Percentiles rank a stretch among this genome's conserved stretches.
These are phyloP conservation scores for Gobius niger DNA, from an alignment of 2,113 vertebrate species.

Conservation along the genomic window DNA sequence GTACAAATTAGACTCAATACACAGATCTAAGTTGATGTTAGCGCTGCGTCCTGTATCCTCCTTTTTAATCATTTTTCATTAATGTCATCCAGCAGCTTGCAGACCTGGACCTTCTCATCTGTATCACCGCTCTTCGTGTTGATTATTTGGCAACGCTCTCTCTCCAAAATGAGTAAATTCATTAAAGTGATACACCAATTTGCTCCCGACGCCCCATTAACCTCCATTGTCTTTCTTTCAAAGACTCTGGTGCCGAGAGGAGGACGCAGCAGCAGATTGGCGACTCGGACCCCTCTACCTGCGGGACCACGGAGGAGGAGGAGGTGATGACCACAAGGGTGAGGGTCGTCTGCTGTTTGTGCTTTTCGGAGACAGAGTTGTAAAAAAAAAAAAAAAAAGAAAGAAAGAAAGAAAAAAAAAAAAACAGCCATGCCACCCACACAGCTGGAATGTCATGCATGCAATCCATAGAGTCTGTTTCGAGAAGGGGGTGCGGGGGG, in stretches of 20 bases:
- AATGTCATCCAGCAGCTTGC: not conserved
- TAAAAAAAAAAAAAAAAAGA: conserved; percentile 52
- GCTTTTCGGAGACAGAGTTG: conserved; percentile 65
- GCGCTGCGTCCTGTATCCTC: too few relatives aligned
- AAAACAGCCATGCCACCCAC: conserved; percentile 82
- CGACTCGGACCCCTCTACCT: not conserved
- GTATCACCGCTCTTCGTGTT: not conserved
- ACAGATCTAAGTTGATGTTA: not conserved
- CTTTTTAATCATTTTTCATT: not conserved
- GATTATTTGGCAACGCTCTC: not conserved
- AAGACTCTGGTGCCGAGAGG: not conserved
- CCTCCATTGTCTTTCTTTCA: not conserved
- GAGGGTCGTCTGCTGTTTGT: conserved; percentile 43
- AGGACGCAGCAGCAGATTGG: not conserved
- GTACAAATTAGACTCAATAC: not conserved
- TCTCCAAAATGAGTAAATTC: not conserved
- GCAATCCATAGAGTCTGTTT: conserved; percentile 85
- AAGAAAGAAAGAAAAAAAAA: not conserved
- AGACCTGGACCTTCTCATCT: not conserved
- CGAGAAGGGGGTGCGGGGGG: conserved; percentile 61
- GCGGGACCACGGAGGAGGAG: conserved; percentile 26
- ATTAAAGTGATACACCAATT: not conserved
- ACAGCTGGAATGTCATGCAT: conserved; percentile 89
- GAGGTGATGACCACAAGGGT: conserved; percentile 9
- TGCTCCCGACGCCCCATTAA: not conserved